Percentiles rank a stretch among this genome's conserved stretches.
Evolutionary conservation across 2,888 invertebrate species (phyloP).

Genomic region (Cephus nigrinus): DNA sequence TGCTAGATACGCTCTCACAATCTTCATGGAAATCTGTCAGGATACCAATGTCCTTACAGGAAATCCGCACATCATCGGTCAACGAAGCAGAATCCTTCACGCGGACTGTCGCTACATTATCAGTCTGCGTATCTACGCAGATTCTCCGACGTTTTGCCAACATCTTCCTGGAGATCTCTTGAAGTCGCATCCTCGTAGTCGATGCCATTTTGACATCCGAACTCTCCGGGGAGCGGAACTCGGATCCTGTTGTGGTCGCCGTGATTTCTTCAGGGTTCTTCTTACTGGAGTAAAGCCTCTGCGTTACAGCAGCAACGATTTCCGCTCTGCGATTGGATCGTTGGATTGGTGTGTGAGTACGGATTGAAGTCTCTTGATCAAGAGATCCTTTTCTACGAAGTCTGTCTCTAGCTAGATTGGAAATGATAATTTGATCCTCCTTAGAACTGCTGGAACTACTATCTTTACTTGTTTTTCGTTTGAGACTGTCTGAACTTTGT

Average conservation of each 20-base stretch:
- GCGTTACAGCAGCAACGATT: slow-evolving; percentile 79
- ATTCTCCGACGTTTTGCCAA: slow-evolving; percentile 54
- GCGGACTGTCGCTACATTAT: slow-evolving; percentile 45
- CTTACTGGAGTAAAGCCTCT: slow-evolving; percentile 72
- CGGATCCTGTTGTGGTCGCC: slow-evolving; percentile 33
- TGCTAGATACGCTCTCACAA: slow-evolving; percentile 21
- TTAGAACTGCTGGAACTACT: slow-evolving; percentile 52
- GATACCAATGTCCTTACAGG: slow-evolving; percentile 44
- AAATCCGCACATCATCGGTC: slow-evolving; percentile 43
- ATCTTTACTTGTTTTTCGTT: slow-evolving; percentile 52
- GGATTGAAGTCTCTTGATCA: slow-evolving; percentile 38
- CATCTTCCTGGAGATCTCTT: slow-evolving; percentile 61
- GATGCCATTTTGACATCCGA: slow-evolving; percentile 45
- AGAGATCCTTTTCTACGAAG: slow-evolving; percentile 43
- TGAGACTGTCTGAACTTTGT: slow-evolving; percentile 47
- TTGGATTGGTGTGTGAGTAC: slow-evolving; percentile 49
- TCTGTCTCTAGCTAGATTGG: slow-evolving; percentile 33
- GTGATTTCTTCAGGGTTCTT: slow-evolving; percentile 45
- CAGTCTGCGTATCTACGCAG: slow-evolving; percentile 59
- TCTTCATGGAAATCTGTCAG: slow-evolving; percentile 53
- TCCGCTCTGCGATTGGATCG: slow-evolving; percentile 71
- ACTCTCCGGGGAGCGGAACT: slow-evolving; percentile 47
- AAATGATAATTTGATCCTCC: slow-evolving; percentile 46
- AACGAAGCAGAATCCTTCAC: slow-evolving; percentile 47
- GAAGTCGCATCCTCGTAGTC: slow-evolving; percentile 52